Evolutionary conservation across 2,113 vertebrate genomes (phyloP).

Genomic region (Anarhynchus alexandrinus): DNA sequence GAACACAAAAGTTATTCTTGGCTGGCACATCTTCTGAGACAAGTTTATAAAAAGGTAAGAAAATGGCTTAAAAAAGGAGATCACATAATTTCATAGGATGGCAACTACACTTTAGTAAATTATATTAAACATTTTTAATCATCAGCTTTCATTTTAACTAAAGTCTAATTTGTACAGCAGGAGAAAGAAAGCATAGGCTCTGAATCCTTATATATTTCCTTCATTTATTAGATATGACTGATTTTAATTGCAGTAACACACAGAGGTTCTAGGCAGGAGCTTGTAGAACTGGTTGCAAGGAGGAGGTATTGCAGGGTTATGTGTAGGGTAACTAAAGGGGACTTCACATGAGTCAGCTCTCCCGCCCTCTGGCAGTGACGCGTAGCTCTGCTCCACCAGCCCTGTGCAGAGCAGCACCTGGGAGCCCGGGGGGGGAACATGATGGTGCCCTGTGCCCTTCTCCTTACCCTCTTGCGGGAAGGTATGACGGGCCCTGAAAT

Average conservation of each 20-base stretch:
- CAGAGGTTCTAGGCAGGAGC: neutral
- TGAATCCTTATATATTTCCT: neutral
- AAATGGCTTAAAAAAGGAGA: neutral
- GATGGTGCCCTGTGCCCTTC: neutral
- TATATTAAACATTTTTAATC: neutral
- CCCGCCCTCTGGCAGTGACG: neutral
- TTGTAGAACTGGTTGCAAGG: neutral
- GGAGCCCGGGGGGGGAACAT: rapidly evolving
- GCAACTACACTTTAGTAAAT: neutral
- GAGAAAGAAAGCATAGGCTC: neutral
- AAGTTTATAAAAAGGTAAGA: neutral
- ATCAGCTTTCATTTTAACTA: neutral
- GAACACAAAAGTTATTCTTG: neutral
- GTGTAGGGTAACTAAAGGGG: neutral
- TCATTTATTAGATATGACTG: neutral
- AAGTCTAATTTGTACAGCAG: neutral
- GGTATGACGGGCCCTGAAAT: neutral
- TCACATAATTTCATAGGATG: neutral
- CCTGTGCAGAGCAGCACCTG: neutral
- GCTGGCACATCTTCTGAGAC: neutral
- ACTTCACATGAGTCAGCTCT: neutral
- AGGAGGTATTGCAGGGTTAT: rapidly evolving
- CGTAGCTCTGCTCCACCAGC: neutral
- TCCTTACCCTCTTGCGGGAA: neutral
- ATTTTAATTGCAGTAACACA: neutral